Conservation (phyloP, 2,888 invertebrate genomes). For the Lymantria monacha region DNA sequence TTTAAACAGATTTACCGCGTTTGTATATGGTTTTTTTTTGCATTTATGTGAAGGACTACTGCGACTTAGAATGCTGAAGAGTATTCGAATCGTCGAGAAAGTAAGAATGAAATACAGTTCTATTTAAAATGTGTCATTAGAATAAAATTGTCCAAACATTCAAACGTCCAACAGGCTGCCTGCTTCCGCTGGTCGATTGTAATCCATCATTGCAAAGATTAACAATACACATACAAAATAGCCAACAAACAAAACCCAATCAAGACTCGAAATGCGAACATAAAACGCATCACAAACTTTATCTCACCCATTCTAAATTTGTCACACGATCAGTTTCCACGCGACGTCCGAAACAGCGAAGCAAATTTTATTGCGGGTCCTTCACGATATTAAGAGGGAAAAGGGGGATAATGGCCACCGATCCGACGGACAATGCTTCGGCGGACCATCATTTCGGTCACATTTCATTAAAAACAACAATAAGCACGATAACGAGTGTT, state of each 20-base stretch:
- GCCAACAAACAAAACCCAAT: constrained; percentile 22
- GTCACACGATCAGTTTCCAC: constrained; percentile 55
- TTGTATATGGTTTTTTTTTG: too few species aligned
- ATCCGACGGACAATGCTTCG: constrained; percentile 65
- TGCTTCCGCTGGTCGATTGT: too few species aligned
- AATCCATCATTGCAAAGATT: too few species aligned
- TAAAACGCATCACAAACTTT: constrained; percentile 35
- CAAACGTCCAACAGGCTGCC: too few species aligned
- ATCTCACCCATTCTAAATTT: constrained; percentile 42
- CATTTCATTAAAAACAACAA: constrained; percentile 75
- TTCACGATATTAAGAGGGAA: constrained; percentile 59
- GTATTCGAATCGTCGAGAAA: too few species aligned
- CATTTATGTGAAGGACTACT: too few species aligned
- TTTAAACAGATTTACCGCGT: too few species aligned
- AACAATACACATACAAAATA: neutral
- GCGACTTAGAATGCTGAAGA: too few species aligned
- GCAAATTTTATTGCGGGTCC: constrained; percentile 63
- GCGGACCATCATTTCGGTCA: constrained; percentile 57
- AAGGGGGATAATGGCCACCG: constrained; percentile 61
- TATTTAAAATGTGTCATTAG: too few species aligned
- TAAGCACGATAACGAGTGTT: constrained; percentile 59
- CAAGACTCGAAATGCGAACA: constrained; percentile 15
- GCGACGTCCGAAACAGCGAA: constrained; percentile 42
- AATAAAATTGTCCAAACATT: too few species aligned
- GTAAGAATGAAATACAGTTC: too few species aligned